Evolutionary conservation across 2,888 invertebrate genomes (phyloP).

Genomic region (Ectobius pallidus): DNA sequence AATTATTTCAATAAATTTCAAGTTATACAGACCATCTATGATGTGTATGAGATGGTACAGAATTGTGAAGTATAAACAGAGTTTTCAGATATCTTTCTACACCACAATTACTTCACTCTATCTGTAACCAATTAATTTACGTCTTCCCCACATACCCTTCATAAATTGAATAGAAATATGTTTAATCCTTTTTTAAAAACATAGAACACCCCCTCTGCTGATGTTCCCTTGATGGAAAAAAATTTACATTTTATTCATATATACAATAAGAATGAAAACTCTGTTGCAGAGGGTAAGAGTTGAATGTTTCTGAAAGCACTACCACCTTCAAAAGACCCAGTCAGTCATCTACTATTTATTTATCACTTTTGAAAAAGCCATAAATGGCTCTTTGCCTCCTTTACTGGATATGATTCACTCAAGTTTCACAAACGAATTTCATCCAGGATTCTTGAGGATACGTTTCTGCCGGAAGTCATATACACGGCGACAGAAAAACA

Average conservation of each 20-base stretch:
- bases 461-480: slow-evolving; percentile 93
- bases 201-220: neutral
- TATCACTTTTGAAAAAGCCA: neutral
- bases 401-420: neutral
- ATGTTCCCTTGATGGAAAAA: neutral
- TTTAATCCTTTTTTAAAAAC: neutral
- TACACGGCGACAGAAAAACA: slow-evolving; percentile 92
- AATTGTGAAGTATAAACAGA: neutral
- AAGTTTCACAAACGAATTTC: slow-evolving; percentile 18
- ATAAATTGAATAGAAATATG: too few species aligned
- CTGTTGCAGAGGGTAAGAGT: neutral
- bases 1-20: neutral
- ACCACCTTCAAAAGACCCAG: slow-evolving; percentile 5
- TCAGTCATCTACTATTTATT: neutral
- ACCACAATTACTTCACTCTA: too few species aligned
- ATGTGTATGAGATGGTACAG: too few species aligned
- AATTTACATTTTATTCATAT: neutral
- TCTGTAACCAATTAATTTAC: too few species aligned
- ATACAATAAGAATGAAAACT: neutral
- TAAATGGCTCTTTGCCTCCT: neutral
- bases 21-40: neutral
- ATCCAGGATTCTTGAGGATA: slow-evolving; percentile 53
- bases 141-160: too few species aligned
- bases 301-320: neutral
- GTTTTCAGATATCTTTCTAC: neutral